Evolutionary conservation across 2,113 vertebrate genomes (phyloP).

Genomic region (Sinocyclocheilus anophthalmus): DNA sequence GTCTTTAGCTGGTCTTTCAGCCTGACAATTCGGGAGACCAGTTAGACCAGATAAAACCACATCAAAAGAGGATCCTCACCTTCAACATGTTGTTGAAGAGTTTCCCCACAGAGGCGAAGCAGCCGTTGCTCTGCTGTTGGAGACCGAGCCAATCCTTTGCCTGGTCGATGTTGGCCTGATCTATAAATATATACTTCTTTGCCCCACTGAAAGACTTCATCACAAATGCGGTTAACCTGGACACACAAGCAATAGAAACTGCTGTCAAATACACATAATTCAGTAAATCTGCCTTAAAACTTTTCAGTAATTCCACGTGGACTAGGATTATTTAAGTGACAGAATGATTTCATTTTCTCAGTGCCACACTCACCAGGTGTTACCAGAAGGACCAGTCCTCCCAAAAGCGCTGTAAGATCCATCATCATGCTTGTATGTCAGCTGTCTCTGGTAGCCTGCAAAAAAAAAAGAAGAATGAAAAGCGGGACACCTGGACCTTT

Average conservation of each 20-base stretch:
- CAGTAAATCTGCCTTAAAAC: not conserved
- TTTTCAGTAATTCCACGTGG: not conserved
- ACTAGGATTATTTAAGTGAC: not conserved
- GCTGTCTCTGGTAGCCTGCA: slow-evolving; percentile 86
- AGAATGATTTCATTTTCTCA: not conserved
- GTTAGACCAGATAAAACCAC: too few species aligned
- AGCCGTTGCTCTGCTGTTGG: slow-evolving; percentile 74
- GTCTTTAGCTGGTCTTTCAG: too few species aligned
- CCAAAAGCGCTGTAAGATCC: slow-evolving; percentile 90
- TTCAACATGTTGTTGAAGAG: slow-evolving; percentile 70
- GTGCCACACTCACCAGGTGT: slow-evolving; percentile 81
- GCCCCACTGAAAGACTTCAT: slow-evolving; percentile 84
- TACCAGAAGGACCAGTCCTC: slow-evolving; percentile 76
- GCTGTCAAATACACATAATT: not conserved
- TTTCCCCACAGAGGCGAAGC: slow-evolving; percentile 79
- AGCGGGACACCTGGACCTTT: too few species aligned
- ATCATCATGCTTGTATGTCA: slow-evolving; percentile 81
- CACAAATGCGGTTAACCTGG: slow-evolving; percentile 88
- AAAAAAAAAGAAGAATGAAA: not conserved
- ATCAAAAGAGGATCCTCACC: too few species aligned
- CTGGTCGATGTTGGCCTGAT: slow-evolving; percentile 69
- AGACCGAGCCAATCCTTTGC: slow-evolving; percentile 76
- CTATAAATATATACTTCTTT: slow-evolving; percentile 74
- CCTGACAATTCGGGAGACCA: too few species aligned
- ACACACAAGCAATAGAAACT: not conserved